Evolutionary conservation across 2,797 vertebrate genomes (phyloP).

Genomic region (Centropyge bicolor): DNA sequence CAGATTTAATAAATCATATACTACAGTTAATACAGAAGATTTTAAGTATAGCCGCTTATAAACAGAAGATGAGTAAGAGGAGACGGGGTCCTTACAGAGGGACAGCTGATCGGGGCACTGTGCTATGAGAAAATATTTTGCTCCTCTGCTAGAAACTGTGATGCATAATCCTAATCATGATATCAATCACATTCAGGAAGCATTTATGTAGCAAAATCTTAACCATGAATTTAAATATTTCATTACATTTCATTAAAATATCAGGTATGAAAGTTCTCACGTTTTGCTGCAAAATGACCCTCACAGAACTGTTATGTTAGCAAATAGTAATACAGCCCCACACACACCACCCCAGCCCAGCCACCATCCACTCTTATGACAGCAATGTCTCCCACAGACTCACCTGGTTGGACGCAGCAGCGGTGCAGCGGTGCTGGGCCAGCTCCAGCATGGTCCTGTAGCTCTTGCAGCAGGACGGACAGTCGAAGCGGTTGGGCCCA

Average conservation of each 20-base stretch:
- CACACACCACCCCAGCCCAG: neutral
- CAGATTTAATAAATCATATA: neutral
- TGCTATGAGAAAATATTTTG: neutral
- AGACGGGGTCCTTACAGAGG: neutral
- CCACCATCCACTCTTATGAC: neutral
- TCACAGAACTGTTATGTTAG: neutral
- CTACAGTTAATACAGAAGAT: neutral
- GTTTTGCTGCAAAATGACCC: neutral
- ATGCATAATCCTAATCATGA: neutral
- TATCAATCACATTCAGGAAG: neutral
- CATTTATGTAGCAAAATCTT: neutral
- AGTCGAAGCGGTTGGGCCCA: slow-evolving; percentile 83
- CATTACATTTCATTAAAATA: neutral
- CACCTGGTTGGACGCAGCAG: slow-evolving; percentile 72
- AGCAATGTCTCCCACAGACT: neutral
- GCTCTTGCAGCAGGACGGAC: slow-evolving; percentile 83
- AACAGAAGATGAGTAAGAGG: neutral
- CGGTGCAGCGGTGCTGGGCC: slow-evolving; percentile 80
- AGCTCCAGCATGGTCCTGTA: slow-evolving; percentile 84
- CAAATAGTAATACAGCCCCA: neutral
- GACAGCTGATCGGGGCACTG: neutral
- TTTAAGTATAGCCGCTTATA: neutral
- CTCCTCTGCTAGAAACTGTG: neutral
- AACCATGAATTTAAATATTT: neutral
- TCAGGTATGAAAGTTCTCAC: neutral